Evolutionary conservation across 2,888 invertebrate genomes (phyloP).

Genomic region (Peribatodes rhomboidaria): DNA sequence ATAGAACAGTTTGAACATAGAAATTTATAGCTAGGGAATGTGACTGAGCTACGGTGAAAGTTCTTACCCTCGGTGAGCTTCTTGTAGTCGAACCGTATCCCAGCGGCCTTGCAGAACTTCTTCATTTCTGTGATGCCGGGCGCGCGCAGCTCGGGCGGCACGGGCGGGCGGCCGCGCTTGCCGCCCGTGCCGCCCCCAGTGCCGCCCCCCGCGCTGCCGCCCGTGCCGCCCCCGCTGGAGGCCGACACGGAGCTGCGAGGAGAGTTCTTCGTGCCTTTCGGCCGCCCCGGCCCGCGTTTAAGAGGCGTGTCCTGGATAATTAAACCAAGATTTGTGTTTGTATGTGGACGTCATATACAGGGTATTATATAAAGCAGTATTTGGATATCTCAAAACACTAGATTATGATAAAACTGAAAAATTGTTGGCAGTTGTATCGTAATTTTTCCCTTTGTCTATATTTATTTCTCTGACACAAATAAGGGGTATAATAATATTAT

Average conservation of each 20-base stretch:
- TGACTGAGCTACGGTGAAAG: too few relatives aligned
- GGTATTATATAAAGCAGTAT: too few relatives aligned
- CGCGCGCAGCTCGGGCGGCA: constrained; percentile 77
- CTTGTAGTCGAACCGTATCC: constrained; percentile 82
- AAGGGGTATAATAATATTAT: too few relatives aligned
- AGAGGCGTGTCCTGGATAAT: constrained; percentile 62
- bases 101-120: constrained; percentile 83
- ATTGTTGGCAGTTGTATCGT: too few relatives aligned
- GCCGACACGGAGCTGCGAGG: constrained; percentile 49
- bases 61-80: constrained; percentile 80
- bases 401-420: too few relatives aligned
- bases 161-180: constrained; percentile 77
- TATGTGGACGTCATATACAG: background rate
- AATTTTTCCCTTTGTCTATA: too few relatives aligned
- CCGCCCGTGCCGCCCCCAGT: constrained; percentile 52
- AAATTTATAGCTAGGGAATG: too few relatives aligned
- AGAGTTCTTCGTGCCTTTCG: constrained; percentile 74
- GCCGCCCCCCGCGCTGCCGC: constrained; percentile 45
- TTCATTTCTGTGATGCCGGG: constrained; percentile 84
- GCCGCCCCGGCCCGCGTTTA: constrained; percentile 79
- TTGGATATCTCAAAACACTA: too few relatives aligned
- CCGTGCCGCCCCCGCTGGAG: constrained; percentile 44
- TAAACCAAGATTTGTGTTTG: background rate
- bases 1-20: too few relatives aligned
- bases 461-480: too few relatives aligned